Evolutionary conservation across 2,888 invertebrate species (phyloP).

Genomic region (Apamea crenata): DNA sequence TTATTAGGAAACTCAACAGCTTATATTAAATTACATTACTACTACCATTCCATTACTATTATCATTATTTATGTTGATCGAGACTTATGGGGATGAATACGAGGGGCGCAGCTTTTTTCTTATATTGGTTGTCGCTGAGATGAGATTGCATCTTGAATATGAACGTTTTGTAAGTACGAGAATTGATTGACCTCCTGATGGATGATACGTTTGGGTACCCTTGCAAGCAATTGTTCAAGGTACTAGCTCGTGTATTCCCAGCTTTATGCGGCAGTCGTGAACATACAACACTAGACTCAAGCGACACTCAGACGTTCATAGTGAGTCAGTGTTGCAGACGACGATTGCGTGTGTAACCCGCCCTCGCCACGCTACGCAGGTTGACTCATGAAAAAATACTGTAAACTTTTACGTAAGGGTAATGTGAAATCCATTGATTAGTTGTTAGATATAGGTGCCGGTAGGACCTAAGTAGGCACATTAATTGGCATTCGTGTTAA

Average conservation of each 20-base stretch:
- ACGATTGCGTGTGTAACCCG: slow-evolving; percentile 22
- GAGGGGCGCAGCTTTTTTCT: too few species aligned
- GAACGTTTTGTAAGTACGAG: background rate
- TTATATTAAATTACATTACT: too few species aligned
- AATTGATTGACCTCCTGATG: background rate
- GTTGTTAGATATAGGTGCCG: background rate
- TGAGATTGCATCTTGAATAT: background rate
- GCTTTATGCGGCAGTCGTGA: background rate
- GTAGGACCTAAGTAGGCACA: background rate
- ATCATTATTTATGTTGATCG: too few species aligned
- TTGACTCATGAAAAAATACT: slow-evolving; percentile 34
- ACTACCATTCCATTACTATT: too few species aligned
- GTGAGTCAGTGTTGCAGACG: slow-evolving; percentile 39
- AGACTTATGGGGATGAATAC: too few species aligned
- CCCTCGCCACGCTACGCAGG: background rate
- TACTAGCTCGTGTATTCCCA: background rate
- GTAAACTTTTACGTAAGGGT: slow-evolving; percentile 11
- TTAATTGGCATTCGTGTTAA: background rate
- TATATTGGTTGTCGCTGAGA: too few species aligned
- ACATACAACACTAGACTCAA: slow-evolving; percentile 27
- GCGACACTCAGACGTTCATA: slow-evolving; percentile 9
- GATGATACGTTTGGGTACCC: background rate
- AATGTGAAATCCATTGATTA: background rate
- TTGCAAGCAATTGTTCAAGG: background rate
- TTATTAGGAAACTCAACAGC: too few species aligned